phyloP scores from a whole-genome alignment of 2,888 invertebrate genomes.

The Nesidiocoris tenuis region DNA sequence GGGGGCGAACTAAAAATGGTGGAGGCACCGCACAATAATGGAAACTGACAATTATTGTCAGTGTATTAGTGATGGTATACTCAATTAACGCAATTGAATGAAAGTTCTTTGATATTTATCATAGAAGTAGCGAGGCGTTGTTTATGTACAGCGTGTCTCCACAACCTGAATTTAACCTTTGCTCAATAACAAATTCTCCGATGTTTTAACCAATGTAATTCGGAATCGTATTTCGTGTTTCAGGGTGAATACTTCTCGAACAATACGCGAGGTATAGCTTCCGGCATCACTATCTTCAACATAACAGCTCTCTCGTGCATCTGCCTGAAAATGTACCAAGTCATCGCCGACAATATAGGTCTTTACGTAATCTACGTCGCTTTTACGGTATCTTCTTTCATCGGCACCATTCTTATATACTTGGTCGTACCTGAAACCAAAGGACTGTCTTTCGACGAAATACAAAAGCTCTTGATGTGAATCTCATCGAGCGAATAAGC shows the following conservation, averaged over 20 bases:
- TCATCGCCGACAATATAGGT: slow-evolving; percentile 46
- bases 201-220: no score
- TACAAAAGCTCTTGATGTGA: slow-evolving; percentile 56
- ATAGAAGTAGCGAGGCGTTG: no score
- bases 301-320: slow-evolving; percentile 61
- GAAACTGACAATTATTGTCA: no score
- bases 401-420: slow-evolving; percentile 46
- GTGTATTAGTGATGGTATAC: no score
- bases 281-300: slow-evolving; percentile 61
- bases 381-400: slow-evolving; percentile 42
- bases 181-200: no score
- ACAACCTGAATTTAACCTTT: no score
- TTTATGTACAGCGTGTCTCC: no score
- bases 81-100: no score
- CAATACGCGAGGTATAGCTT: slow-evolving; percentile 63
- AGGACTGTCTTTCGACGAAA: slow-evolving; percentile 67
- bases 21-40: no score
- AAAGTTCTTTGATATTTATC: no score
- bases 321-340: slow-evolving; percentile 61
- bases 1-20: no score
- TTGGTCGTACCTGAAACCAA: slow-evolving; percentile 64
- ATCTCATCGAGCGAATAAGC: neutral
- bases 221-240: no score
- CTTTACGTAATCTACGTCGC: slow-evolving; percentile 47
- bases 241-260: slow-evolving; percentile 66